Evolutionary conservation across 2,888 invertebrate genomes (phyloP).

Genomic region (Cybosia mesomella): DNA sequence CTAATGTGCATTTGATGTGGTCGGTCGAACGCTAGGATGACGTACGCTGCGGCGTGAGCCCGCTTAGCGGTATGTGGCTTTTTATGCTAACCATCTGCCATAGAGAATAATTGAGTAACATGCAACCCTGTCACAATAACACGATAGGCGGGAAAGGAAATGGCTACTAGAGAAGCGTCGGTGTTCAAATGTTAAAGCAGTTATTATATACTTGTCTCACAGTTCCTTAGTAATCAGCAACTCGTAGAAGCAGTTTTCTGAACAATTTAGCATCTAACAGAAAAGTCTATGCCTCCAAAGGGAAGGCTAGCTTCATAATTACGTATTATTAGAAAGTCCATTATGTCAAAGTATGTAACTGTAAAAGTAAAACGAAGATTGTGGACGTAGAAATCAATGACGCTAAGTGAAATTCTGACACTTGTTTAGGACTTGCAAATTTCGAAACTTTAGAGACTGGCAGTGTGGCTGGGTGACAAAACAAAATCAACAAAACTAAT

Average conservation of each 20-base stretch:
- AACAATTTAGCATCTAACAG: slow-evolving; percentile 30
- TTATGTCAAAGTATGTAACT: slow-evolving; percentile 13
- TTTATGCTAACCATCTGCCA: slow-evolving; percentile 67
- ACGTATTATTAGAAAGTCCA: slow-evolving; percentile 12
- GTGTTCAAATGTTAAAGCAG: slow-evolving; percentile 45
- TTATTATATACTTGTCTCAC: slow-evolving; percentile 54
- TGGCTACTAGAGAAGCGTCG: slow-evolving; percentile 50
- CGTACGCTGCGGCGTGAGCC: slow-evolving; percentile 54
- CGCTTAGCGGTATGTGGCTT: slow-evolving; percentile 70
- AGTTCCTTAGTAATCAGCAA: slow-evolving; percentile 45
- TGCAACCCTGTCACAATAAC: slow-evolving; percentile 50
- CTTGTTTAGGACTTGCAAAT: not conserved
- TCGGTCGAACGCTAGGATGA: slow-evolving; percentile 45
- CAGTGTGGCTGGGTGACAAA: not conserved
- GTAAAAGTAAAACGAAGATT: not conserved
- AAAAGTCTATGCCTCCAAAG: slow-evolving; percentile 11
- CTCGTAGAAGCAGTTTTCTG: slow-evolving; percentile 22
- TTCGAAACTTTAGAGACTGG: not conserved
- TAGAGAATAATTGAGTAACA: slow-evolving; percentile 56
- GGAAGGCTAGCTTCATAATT: not conserved
- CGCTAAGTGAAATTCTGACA: not conserved
- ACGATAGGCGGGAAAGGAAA: slow-evolving; percentile 57
- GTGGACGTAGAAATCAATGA: not conserved
- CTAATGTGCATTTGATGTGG: slow-evolving; percentile 56
- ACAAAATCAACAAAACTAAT: not conserved